Conservation (phyloP, 1,140 invertebrate genomes). For the Lordiphosa mommai region DNA sequence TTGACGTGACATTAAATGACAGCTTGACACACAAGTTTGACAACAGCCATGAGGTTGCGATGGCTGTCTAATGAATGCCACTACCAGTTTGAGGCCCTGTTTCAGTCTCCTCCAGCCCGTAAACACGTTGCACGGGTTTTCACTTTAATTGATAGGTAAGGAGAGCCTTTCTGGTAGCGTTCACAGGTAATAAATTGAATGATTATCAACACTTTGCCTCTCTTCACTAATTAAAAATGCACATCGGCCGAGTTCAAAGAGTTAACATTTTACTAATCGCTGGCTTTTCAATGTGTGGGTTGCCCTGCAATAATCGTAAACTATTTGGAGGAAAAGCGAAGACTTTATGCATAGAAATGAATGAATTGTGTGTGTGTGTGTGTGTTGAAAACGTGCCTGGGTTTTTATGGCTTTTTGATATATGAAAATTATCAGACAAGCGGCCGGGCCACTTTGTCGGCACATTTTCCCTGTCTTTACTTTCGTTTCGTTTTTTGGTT, state of each 20-base stretch:
- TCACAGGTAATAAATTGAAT: conserved; percentile 73
- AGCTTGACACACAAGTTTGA: conserved; percentile 44
- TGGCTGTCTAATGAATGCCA: conserved; percentile 29
- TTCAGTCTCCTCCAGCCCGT: conserved; percentile 17
- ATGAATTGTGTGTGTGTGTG: conserved; percentile 19
- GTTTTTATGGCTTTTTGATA: conserved; percentile 70
- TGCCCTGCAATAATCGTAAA: conserved; percentile 68
- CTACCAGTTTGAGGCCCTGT: conserved; percentile 10
- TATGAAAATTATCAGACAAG: conserved; percentile 62
- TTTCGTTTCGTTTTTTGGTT: conserved; percentile 37
- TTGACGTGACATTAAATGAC: conserved; percentile 71
- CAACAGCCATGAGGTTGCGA: conserved; percentile 9
- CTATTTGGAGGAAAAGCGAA: conserved; percentile 58
- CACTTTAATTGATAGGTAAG: conserved; percentile 35
- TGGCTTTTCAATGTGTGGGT: conserved; percentile 26
- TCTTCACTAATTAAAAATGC: conserved; percentile 70
- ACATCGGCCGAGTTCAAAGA: conserved; percentile 63
- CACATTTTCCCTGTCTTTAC: conserved; percentile 51
- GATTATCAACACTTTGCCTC: conserved; percentile 62
- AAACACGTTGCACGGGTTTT: conserved; percentile 27
- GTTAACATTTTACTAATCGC: conserved; percentile 51
- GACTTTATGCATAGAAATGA: conserved; percentile 59
- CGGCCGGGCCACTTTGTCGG: conserved; percentile 51
- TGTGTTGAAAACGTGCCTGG: conserved; percentile 45
- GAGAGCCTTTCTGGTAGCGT: conserved; percentile 43